Evolutionary conservation across 2,113 vertebrate species (phyloP).

Genomic region (Speoplatyrhinus poulsoni): DNA sequence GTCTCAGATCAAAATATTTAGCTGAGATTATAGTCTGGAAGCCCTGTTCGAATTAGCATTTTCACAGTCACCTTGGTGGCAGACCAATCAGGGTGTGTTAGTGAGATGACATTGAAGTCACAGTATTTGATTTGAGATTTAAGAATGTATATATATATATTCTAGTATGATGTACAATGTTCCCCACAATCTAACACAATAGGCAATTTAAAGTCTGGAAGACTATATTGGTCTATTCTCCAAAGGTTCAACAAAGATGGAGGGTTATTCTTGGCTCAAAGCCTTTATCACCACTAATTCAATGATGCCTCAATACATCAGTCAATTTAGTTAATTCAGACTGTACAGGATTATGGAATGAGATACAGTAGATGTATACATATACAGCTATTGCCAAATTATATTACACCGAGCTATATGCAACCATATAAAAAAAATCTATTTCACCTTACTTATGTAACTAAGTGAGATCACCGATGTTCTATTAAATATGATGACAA

Average conservation of each 20-base stretch:
- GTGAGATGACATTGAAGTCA: no score
- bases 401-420: no score
- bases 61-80: no score
- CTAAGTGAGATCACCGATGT: no score
- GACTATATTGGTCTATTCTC: slow-evolving; percentile 82
- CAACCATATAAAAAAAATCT: no score
- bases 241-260: slow-evolving; percentile 79
- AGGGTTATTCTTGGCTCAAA: slow-evolving; percentile 83
- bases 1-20: no score
- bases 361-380: not conserved
- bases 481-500: not conserved
- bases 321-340: slow-evolving; percentile 68
- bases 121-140: not conserved
- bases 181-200: slow-evolving; percentile 80
- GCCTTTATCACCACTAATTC: slow-evolving; percentile 85
- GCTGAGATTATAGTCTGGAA: no score
- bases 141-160: not conserved
- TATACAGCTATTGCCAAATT: slow-evolving; percentile 11
- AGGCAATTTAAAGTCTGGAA: slow-evolving; percentile 79
- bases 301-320: slow-evolving; percentile 74
- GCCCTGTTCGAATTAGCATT: no score
- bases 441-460: no score
- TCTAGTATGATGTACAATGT: slow-evolving; percentile 12
- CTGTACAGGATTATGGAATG: slow-evolving; percentile 26
- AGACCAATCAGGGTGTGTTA: no score